Conservation (phyloP, 2,113 vertebrate species). For the Scartelaos histophorus region DNA sequence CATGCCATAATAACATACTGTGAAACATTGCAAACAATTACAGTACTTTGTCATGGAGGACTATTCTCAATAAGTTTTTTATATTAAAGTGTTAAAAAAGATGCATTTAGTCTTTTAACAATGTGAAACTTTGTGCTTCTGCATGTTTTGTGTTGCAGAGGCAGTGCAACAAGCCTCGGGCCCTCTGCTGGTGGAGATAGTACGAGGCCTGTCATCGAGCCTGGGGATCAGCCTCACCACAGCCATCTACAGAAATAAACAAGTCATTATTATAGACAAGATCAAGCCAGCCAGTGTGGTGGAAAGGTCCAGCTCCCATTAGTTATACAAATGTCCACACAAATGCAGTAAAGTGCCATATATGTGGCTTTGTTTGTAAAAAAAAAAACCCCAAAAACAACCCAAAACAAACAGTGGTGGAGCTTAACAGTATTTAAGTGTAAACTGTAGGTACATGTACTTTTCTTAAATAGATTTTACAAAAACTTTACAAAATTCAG, state of each 20-base stretch:
- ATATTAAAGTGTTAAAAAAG: background rate
- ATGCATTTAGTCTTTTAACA: background rate
- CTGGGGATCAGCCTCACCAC: conserved; percentile 88
- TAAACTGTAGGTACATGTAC: too few relatives aligned
- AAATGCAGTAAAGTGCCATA: background rate
- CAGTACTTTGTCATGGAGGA: too few relatives aligned
- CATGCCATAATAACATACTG: too few relatives aligned
- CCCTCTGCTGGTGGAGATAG: conserved; percentile 92
- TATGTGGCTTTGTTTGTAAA: background rate
- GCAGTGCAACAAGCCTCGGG: conserved; percentile 86
- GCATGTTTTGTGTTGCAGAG: conserved; percentile 75
- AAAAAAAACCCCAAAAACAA: too few relatives aligned
- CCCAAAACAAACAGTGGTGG: too few relatives aligned
- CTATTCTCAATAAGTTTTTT: background rate
- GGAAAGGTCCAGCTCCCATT: conserved; percentile 83
- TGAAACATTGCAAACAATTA: too few relatives aligned
- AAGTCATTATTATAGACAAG: conserved; percentile 91
- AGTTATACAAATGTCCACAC: background rate
- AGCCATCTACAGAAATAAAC: conserved; percentile 85
- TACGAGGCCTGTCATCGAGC: conserved; percentile 81
- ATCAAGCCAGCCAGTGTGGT: conserved; percentile 93
- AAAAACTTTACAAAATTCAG: too few relatives aligned
- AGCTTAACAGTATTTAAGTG: too few relatives aligned
- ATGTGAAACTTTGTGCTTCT: background rate
- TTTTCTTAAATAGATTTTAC: too few relatives aligned